phyloP scores from a whole-genome alignment of 2,797 vertebrate species.

The Gymnothorax javanicus region DNA sequence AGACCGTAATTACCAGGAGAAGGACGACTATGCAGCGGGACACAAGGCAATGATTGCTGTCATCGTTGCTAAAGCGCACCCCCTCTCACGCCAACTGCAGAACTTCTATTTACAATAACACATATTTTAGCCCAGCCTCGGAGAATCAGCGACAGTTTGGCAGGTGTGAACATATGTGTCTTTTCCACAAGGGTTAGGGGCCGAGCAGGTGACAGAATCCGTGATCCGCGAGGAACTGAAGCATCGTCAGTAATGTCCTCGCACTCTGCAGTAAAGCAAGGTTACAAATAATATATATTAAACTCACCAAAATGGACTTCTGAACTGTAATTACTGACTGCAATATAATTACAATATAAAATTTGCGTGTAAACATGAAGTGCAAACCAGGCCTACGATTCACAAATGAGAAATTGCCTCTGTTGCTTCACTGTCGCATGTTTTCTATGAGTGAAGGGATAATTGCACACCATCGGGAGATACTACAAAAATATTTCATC shows the following conservation, averaged over 20 bases:
- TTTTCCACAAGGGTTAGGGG: neutral
- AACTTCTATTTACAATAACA: conserved; percentile 34
- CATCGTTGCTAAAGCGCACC: conserved; percentile 50
- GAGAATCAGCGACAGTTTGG: conserved; percentile 17
- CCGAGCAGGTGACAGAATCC: neutral
- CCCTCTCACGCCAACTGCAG: too few species aligned
- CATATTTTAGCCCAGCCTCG: conserved; percentile 38
- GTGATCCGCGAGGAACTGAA: neutral
- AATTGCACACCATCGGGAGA: neutral
- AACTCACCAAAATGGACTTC: neutral
- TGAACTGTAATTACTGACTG: neutral
- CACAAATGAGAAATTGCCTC: neutral
- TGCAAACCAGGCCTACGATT: neutral
- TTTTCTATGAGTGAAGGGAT: neutral
- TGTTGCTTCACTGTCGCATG: neutral
- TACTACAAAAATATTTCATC: too few species aligned
- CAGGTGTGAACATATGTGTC: neutral
- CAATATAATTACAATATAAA: neutral
- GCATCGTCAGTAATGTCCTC: neutral
- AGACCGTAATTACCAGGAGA: conserved; percentile 62
- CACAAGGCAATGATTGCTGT: conserved; percentile 48
- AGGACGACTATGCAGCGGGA: conserved; percentile 52
- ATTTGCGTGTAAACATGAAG: neutral
- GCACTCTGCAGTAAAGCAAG: neutral
- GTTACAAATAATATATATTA: neutral